These are phyloP conservation scores for Lasioglossum leucozonium DNA, from an alignment of 2,888 invertebrate genomes.

Conservation along the genomic window DNA sequence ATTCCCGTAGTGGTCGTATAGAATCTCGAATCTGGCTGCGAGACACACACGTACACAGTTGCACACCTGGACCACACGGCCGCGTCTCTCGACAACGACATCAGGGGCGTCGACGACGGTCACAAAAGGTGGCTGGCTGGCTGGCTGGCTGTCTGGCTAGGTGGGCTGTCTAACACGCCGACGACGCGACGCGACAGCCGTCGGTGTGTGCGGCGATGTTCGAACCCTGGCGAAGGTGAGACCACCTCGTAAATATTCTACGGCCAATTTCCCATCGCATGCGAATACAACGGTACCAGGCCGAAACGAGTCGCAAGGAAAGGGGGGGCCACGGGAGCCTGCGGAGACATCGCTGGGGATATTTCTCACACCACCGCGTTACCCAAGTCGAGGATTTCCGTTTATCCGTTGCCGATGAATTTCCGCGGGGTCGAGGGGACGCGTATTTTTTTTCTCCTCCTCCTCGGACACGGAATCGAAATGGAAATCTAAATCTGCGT, in stretches of 20 bases:
- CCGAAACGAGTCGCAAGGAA: constrained; percentile 47
- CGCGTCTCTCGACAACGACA: constrained; percentile 44
- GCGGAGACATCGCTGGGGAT: constrained; percentile 44
- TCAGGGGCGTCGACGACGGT: constrained; percentile 30
- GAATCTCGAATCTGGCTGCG: constrained; percentile 68
- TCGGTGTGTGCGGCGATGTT: constrained; percentile 45
- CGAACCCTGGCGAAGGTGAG: constrained; percentile 52
- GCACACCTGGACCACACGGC: constrained; percentile 37
- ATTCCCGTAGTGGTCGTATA: constrained; percentile 64
- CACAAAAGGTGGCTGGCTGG: constrained; percentile 64
- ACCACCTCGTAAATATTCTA: constrained; percentile 78
- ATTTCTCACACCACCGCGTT: constrained; percentile 53
- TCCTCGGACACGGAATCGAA: constrained; percentile 31
- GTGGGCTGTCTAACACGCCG: constrained; percentile 34
- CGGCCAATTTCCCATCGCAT: constrained; percentile 73
- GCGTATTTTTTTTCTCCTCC: not conserved
- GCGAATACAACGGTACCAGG: constrained; percentile 56
- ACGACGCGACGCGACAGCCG: not conserved
- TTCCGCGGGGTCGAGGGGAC: constrained; percentile 42
- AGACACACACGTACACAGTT: constrained; percentile 44
- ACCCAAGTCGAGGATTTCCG: constrained; percentile 46
- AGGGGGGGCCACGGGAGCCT: not conserved
- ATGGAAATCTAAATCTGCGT: constrained; percentile 25
- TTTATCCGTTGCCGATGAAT: constrained; percentile 59
- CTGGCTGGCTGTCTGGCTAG: not conserved